phyloP scores from a whole-genome alignment of 2,797 vertebrate genomes.

The Dallia pectoralis region DNA sequence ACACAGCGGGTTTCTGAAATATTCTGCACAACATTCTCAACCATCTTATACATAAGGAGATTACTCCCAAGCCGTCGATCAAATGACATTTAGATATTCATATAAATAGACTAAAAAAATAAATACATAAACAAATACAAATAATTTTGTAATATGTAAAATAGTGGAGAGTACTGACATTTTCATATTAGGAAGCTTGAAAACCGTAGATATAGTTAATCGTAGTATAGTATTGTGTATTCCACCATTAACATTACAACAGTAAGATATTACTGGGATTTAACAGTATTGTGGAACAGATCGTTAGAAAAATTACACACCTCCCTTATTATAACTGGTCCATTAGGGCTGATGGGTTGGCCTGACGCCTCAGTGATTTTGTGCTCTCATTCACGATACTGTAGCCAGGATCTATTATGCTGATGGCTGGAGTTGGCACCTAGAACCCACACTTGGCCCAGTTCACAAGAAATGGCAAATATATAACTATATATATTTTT shows the following conservation, averaged over 20 bases:
- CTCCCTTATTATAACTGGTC: background rate
- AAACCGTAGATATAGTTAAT: background rate
- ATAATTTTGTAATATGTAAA: conserved; percentile 35
- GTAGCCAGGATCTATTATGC: conserved; percentile 25
- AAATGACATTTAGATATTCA: conserved; percentile 25
- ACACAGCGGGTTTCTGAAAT: background rate
- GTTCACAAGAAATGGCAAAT: conserved; percentile 19
- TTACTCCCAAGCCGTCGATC: conserved; percentile 14
- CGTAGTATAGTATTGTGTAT: background rate
- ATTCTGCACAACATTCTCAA: background rate
- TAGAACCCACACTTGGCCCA: conserved; percentile 33
- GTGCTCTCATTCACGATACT: conserved; percentile 1
- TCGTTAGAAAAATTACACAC: background rate
- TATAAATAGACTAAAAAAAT: conserved; percentile 43
- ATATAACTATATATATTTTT: conserved; percentile 8
- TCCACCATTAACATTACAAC: background rate
- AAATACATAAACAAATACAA: conserved; percentile 49
- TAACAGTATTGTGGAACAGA: conserved; percentile 4
- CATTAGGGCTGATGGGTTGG: background rate
- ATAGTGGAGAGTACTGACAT: conserved; percentile 5
- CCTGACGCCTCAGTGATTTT: background rate
- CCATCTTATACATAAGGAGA: conserved; percentile 25
- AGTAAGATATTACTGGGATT: background rate
- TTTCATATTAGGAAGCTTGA: conserved; percentile 9
- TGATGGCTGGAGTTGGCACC: conserved; percentile 47